Conservation (phyloP, 2,888 invertebrate species). For the Agrotis clavis region DNA sequence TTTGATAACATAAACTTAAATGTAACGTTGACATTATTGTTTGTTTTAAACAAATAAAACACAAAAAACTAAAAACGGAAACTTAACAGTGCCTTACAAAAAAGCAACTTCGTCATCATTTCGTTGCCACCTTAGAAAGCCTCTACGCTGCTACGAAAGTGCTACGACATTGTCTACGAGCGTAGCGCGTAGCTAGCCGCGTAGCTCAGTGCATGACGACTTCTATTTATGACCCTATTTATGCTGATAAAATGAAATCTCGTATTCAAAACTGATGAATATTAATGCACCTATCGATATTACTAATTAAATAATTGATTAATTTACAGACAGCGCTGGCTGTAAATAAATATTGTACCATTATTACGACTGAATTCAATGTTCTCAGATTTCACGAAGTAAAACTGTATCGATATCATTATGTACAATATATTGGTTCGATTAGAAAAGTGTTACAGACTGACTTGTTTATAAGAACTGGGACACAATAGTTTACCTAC, state of each 20-base stretch:
- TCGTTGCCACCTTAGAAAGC: constrained; percentile 4
- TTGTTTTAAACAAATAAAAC: too few relatives aligned
- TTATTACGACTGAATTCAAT: neutral
- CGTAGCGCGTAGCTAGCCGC: neutral
- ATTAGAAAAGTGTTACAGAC: neutral
- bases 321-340: neutral
- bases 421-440: too few relatives aligned
- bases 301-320: neutral
- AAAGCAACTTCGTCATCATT: neutral
- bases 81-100: too few relatives aligned
- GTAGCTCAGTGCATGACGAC: neutral
- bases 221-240: neutral
- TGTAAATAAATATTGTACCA: neutral
- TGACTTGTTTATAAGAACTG: neutral
- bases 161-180: constrained; percentile 49
- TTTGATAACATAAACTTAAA: too few relatives aligned
- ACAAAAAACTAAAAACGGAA: too few relatives aligned
- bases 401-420: neutral
- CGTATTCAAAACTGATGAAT: constrained; percentile 1
- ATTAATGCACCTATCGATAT: neutral
- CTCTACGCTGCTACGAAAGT: constrained; percentile 38
- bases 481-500: neutral
- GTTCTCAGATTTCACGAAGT: neutral
- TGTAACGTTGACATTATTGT: too few relatives aligned
- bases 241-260: constrained; percentile 1